Evolutionary conservation across 2,113 vertebrate genomes (phyloP), one percentile per base, ranked within the genome.

Genomic region (Solea senegalensis): DNA sequence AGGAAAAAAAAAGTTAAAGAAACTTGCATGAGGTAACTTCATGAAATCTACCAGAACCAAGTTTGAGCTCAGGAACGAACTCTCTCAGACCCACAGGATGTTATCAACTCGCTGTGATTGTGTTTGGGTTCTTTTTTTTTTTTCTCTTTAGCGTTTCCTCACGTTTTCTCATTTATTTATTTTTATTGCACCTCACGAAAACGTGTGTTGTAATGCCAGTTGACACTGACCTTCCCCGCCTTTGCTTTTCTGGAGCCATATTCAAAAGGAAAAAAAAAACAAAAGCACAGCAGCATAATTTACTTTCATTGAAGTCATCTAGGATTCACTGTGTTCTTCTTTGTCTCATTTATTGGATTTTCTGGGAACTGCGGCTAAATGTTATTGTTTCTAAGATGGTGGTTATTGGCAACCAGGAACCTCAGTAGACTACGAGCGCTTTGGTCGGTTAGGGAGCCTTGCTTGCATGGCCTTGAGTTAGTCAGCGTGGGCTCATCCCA

Each of bases 391-490:
- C 65, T 66, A 67, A 14, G 58, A 86, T 77, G 0, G 60, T 74
- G 60, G 62, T 74, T 90, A 84, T 89, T 65, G 82, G 84, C 82
- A 83, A 52, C 39, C 51, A 1, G 71, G 71, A 83, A 64, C 77
- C 87, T 83, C 74, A 41, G 77, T 44, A 81, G 89, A 84, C 76
- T 60, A 72, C 40, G 53, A 78, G 85, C 28, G 58, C 82, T 82
- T 74, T 57, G 78, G 81, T 78, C 43, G 78, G 78, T 74, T 68
- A 52, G 79, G 77, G 88, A 88, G 80, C 45, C 46, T 28, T 56
- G 85, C 78, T 76, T 51, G 80, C 75, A 76, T 76, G 88, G 91
- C 91, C 90, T 92, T 91, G 88, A 92, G 86, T 86, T 88, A 84
- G 87, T 86, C 90, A 81, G 86, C 86, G 67, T 74, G 82, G 90